These are phyloP conservation scores for Morpho deidamia DNA, from an alignment of 2,888 invertebrate genomes.

Conservation along the genomic window DNA sequence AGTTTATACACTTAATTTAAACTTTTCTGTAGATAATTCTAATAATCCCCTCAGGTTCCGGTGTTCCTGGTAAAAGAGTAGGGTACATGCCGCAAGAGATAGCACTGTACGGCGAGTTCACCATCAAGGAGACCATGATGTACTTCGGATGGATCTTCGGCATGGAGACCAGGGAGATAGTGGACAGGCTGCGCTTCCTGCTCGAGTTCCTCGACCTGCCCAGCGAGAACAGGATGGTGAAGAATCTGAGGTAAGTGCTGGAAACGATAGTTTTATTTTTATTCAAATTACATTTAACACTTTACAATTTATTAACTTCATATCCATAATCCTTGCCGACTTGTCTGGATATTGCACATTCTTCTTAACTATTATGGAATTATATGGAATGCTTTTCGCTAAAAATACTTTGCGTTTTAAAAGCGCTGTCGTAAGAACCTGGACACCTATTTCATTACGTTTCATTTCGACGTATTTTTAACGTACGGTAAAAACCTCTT, in stretches of 20 bases:
- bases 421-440: no score
- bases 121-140: conserved; percentile 96
- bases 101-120: conserved; percentile 93
- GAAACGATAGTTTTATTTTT: background rate
- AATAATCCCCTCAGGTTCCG: conserved; percentile 75
- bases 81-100: conserved; percentile 98
- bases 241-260: conserved; percentile 63
- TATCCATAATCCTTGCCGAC: no score
- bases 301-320: no score
- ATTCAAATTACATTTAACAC: no score
- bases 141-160: conserved; percentile 98
- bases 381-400: no score
- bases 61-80: conserved; percentile 95
- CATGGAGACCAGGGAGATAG: conserved; percentile 90
- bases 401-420: no score
- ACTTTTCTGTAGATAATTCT: background rate
- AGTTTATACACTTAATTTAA: no score
- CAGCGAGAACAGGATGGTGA: conserved; percentile 85
- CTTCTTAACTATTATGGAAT: no score
- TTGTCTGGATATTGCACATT: no score
- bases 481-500: no score
- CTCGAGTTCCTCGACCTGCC: conserved; percentile 95
- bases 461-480: no score
- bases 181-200: conserved; percentile 89
- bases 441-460: no score